Evolutionary conservation across 1,140 invertebrate genomes (phyloP).

Genomic region (Micrasema minimum): DNA sequence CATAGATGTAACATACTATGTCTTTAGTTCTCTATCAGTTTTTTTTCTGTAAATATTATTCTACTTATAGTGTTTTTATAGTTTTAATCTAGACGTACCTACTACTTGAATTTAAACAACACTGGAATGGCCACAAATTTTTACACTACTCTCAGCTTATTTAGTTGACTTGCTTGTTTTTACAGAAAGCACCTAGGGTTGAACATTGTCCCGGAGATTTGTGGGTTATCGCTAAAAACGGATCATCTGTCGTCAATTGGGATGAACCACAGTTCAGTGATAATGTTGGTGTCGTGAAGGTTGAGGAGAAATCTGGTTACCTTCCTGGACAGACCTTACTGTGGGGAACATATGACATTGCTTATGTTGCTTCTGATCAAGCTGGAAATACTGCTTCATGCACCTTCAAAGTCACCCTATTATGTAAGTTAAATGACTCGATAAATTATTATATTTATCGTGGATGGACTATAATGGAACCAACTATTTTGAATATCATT

Average conservation of each 20-base stretch:
- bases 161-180: neutral
- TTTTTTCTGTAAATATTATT: no score
- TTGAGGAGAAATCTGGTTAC: conserved; percentile 88
- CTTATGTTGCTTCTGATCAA: conserved; percentile 92
- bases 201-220: conserved; percentile 92
- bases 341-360: conserved; percentile 93
- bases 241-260: conserved; percentile 92
- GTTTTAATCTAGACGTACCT: no score
- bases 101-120: neutral
- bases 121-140: neutral
- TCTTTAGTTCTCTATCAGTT: no score
- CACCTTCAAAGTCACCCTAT: conserved; percentile 91
- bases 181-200: conserved; percentile 79
- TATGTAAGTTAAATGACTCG: conserved; percentile 81
- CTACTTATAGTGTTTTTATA: no score
- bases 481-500: no score
- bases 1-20: no score
- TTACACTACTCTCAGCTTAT: neutral
- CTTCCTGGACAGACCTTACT: conserved; percentile 89
- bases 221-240: conserved; percentile 93
- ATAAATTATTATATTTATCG: no score
- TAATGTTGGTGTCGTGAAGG: conserved; percentile 82
- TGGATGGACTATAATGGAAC: no score
- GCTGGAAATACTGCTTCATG: conserved; percentile 92
- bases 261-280: conserved; percentile 92